Percentiles rank a stretch among this genome's conserved stretches.
phyloP scores from a whole-genome alignment of 1,140 invertebrate species.

The Penaeus japonicus region DNA sequence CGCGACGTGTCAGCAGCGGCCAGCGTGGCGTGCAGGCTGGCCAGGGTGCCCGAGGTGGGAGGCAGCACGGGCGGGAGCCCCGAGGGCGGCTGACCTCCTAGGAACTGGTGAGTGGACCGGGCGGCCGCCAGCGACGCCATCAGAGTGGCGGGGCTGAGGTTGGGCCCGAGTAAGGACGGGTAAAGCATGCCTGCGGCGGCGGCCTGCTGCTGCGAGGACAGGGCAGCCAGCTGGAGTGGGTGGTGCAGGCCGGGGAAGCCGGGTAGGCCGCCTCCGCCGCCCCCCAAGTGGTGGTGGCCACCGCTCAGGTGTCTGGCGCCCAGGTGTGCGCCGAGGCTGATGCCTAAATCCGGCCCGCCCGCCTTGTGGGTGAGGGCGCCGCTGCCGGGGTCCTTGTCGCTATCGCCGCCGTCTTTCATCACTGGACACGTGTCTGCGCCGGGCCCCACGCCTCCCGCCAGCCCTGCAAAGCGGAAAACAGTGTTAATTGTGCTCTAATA shows the following conservation, averaged over 20 bases:
- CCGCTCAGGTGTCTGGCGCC: conserved; percentile 13
- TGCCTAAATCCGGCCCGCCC: conserved; percentile 28
- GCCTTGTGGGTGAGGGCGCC: conserved; percentile 39
- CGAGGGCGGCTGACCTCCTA: conserved; percentile 34
- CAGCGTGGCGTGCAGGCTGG: conserved; percentile 44
- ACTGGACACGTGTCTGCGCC: conserved; percentile 40
- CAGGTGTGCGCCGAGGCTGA: conserved; percentile 36
- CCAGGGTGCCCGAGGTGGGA: conserved; percentile 24
- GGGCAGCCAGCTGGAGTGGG: conserved; percentile 39
- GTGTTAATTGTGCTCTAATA: neutral
- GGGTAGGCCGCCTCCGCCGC: conserved; percentile 12
- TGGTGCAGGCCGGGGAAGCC: conserved; percentile 31
- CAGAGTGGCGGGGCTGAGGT: conserved; percentile 41
- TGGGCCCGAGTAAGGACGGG: conserved; percentile 42
- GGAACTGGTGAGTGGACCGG: conserved; percentile 40
- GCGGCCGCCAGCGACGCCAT: conserved; percentile 49
- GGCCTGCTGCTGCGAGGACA: conserved; percentile 43
- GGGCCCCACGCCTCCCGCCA: conserved; percentile 49
- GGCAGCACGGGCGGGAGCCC: conserved; percentile 23
- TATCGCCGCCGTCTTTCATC: conserved; percentile 53
- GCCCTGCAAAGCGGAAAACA: conserved; percentile 27
- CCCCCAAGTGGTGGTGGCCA: conserved; percentile 8
- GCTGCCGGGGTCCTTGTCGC: conserved; percentile 46
- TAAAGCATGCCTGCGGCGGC: conserved; percentile 49
- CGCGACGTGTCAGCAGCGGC: conserved; percentile 1